phyloP scores from a whole-genome alignment of 2,113 vertebrate genomes.

The Equus przewalskii region DNA sequence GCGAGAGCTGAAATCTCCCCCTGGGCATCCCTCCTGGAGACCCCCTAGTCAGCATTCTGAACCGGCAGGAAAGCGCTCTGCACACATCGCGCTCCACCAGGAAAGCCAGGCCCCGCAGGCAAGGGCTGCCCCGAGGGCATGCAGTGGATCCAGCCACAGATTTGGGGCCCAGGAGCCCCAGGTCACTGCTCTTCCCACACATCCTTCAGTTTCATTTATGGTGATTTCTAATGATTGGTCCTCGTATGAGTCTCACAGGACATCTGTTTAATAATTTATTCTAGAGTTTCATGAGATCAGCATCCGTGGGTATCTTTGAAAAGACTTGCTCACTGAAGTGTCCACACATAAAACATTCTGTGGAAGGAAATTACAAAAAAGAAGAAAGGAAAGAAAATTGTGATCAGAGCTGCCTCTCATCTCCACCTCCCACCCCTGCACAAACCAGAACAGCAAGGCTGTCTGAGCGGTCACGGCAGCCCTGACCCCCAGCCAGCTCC shows the following conservation, averaged over 20 bases:
- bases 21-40: background rate
- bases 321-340: conserved; percentile 4
- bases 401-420: background rate
- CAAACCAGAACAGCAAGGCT: background rate
- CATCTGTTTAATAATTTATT: conserved; percentile 56
- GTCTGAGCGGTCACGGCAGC: accelerated
- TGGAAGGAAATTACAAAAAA: conserved; percentile 42
- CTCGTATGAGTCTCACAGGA: background rate
- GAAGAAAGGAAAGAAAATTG: background rate
- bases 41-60: background rate
- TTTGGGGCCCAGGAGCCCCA: background rate
- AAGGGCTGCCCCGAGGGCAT: background rate
- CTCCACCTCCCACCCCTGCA: accelerated
- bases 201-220: background rate
- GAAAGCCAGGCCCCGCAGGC: background rate
- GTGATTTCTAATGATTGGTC: background rate
- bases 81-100: background rate
- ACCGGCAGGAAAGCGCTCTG: background rate
- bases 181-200: background rate
- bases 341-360: background rate
- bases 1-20: background rate
- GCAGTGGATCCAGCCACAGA: background rate
- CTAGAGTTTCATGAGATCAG: conserved; percentile 38
- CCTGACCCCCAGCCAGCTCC: background rate
- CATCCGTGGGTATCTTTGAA: conserved; percentile 11